These are phyloP conservation scores for Hippocampus mohnikei DNA, from an alignment of 2,113 vertebrate species.

Conservation along the genomic window DNA sequence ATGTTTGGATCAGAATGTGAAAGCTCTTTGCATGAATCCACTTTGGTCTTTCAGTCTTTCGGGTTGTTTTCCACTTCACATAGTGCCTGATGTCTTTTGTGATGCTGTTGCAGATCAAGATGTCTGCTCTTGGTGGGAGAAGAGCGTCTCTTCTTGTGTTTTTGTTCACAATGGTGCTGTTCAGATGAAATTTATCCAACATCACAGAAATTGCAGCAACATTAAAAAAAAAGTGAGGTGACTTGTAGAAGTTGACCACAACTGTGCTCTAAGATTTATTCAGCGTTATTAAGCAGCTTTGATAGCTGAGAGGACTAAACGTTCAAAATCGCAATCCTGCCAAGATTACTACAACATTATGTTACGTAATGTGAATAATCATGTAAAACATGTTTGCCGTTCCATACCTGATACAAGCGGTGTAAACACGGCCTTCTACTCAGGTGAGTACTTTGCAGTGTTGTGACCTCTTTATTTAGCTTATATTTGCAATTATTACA, in stretches of 20 bases:
- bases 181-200: neutral
- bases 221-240: neutral
- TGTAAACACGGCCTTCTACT: neutral
- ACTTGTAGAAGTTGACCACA: slow-evolving; percentile 18
- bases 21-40: slow-evolving; percentile 19
- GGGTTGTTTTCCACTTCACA: slow-evolving; percentile 9
- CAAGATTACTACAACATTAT: slow-evolving; percentile 44
- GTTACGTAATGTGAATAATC: slow-evolving; percentile 19
- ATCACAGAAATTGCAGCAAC: neutral
- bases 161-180: neutral
- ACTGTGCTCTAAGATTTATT: slow-evolving; percentile 25
- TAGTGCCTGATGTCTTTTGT: slow-evolving; percentile 26
- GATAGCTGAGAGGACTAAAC: slow-evolving; percentile 18
- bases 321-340: slow-evolving; percentile 18
- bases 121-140: slow-evolving; percentile 1
- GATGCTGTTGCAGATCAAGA: slow-evolving; percentile 21
- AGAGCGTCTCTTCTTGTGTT: neutral
- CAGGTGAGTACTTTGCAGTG: too few relatives aligned
- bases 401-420: slow-evolving; percentile 14
- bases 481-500: neutral
- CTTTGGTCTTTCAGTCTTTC: slow-evolving; percentile 30
- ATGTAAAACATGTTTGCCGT: slow-evolving; percentile 14
- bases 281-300: slow-evolving; percentile 5
- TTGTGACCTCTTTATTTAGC: neutral
- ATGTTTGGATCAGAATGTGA: neutral